Evolutionary conservation across 2,113 vertebrate species (phyloP), one percentile per base, ranked within the genome.

Genomic region (Saccopteryx leptura): DNA sequence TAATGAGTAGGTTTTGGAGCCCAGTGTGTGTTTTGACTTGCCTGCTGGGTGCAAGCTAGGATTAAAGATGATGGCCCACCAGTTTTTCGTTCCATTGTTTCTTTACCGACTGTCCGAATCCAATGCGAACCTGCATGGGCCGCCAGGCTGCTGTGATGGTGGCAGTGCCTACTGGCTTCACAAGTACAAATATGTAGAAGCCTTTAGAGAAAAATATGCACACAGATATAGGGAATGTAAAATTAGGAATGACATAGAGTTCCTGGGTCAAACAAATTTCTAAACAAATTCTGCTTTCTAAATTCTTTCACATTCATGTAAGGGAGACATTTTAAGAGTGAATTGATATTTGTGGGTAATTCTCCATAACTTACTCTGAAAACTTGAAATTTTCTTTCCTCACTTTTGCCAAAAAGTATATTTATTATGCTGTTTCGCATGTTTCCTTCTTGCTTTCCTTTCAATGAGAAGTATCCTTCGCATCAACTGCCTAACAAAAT

Each of bases 381-480:
- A 88, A 90, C 48, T 9, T 82, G 69, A 83, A 33, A 90, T 81
- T 93, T 81, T 65, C 33, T 92, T 68, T 50, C 48, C 31, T 81
- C 39, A 52, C 3, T 72, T 87, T 95, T 83, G 69, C 24, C 71
- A 46, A 72, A 92, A 87, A 69, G 4, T 31, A 0, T 58, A 91
- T 76, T 86, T 92, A 78, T 76, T 93, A 33, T n/a, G 19, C 11
- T 80, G 0, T 85, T 95, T 71, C 74, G 86, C 12, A 2, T 68
- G 28, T 19, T 94, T 68, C 60, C 79, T 89, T 75, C 58, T 54
- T 48, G 75, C 48, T 79, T 95, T 50, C 23, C 54, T 94, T 93
- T 75, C 58, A 96, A 88, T 87, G 50, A 96, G 80, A 90, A 89
- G 31, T 52, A 96, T 76, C 71, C 50, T 68, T 91, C 4, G 2